Evolutionary conservation across 2,113 vertebrate genomes (phyloP), one percentile per base, ranked within the genome.

Genomic region (Orycteropus afer): DNA sequence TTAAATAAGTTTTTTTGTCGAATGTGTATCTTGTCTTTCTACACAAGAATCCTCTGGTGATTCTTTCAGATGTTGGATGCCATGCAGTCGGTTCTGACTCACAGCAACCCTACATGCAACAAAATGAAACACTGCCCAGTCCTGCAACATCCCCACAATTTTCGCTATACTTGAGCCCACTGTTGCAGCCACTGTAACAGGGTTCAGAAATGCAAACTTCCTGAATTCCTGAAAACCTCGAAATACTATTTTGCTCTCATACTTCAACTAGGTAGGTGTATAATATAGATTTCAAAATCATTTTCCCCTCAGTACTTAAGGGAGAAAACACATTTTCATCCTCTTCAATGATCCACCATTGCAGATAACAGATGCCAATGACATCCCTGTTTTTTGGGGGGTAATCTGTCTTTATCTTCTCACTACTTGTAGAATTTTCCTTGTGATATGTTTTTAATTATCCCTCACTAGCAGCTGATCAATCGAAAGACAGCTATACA

Each of bases 1-100:
- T 90, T 37, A 87, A 92, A 94, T 80, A 89, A 96, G 25, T 1
- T 63, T 83, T 74, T 78, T 61, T 25, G 51, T 90, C 51, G 37
- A 10, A 5, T 34, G 23, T 53, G 20, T n/a, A 71, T 55, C 51
- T 42, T 47, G 12, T 65, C 51, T 74, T 87, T 87, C 77, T 45
- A 57, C 2, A 59, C 23, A 40, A n/a, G n/a, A 0, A 57, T 34
- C 63, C 67, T 61, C 42, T 49, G 23, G 3, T 82, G 20, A 47
- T 65, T 78, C 61, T 78, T 45, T 89, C 37, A 88, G 15, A 69
- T 69, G 65, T 37, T 37, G 34, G 18, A 27, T 10, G 69, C 9
- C 69, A 4, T 11, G 4, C 20, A 40, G 37, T 11, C 12, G 12
- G 29, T 34, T 65, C 9, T 53, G 51, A 53, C 51, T 18, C 63